Evolutionary conservation across 23 tunicate genomes (phyloP), one percentile per base, ranked within the genome.

Genomic region (Clavelina lepadiformis): DNA sequence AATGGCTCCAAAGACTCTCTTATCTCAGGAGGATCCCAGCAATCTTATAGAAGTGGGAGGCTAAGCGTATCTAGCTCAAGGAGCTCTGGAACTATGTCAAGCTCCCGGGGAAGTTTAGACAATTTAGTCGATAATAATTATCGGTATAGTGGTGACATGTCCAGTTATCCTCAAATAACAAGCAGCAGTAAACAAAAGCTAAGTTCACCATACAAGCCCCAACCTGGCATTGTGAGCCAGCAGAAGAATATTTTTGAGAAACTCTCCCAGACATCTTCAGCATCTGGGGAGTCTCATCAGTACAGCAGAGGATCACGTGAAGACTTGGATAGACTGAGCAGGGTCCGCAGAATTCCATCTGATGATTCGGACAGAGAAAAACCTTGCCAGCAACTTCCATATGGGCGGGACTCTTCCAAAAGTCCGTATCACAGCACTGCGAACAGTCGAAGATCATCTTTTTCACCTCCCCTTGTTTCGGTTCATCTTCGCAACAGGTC

Each of bases 21-120:
- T 28, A 58, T 67, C 5, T 82, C 80, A 23, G 75, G 75, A 21
- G 6, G 56, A 51, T 78, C 84, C 19, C 84, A 78, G 46, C 69
- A 62, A 3, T 74, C 80, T 2, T 38, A 61, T 56, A 58, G 63
- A 18, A 37, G 33, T 58, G 72, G 46, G 2, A 50, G 78, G 35
- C 30, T 68, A 51, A 68, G 81, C 38, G 74, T 75, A 35, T 63
- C 93, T 13, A 75, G 83, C 35, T 68, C 78, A 3, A 51, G 50
- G 46, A 83, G 92, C 28, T 83, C 92, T 27, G 82, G 73, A 8
- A 56, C 74, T 13, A 75, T 83, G 72, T 83, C 92, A 1, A 75
- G 82, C 59, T 75, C 82, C 20, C 32, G 92, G 33, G 82, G 82
- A 4, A 83, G 92, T 61, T 23, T 83, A 21, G 92, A 83, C 4